Percentiles rank a stretch among this genome's conserved stretches.
These are phyloP conservation scores for Ormyrus thymus DNA, from an alignment of 2,888 invertebrate genomes.

Conservation along the genomic window DNA sequence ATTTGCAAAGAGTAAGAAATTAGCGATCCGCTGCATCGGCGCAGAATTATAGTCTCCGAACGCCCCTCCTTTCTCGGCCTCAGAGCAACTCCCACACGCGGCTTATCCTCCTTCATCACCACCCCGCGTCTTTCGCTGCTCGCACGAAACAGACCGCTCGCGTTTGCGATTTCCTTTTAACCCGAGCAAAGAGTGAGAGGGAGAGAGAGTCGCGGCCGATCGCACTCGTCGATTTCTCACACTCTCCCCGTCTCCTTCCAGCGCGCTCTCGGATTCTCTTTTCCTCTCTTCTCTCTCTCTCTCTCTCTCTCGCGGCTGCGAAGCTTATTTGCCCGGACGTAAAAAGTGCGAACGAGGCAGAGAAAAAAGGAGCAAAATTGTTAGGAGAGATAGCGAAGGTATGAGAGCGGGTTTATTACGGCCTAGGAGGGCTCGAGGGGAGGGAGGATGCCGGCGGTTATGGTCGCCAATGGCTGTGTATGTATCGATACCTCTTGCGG, in stretches of 20 bases:
- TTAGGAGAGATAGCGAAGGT: constrained; percentile 20
- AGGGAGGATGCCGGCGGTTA: neutral
- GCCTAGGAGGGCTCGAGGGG: constrained; percentile 7
- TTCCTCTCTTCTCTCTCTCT: constrained; percentile 42
- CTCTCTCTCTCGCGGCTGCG: constrained; percentile 15
- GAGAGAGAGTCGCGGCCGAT: constrained; percentile 63
- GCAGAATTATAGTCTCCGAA: constrained; percentile 60
- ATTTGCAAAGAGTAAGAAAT: too few relatives aligned
- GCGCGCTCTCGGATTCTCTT: constrained; percentile 36
- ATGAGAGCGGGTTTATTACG: constrained; percentile 37
- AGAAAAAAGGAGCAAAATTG: constrained; percentile 16
- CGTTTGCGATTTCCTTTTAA: constrained; percentile 72
- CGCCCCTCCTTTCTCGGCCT: constrained; percentile 57
- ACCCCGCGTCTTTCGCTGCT: constrained; percentile 46
- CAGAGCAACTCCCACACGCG: constrained; percentile 59
- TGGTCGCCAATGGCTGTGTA: constrained; percentile 6
- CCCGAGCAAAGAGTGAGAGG: constrained; percentile 53
- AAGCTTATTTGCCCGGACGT: constrained; percentile 40
- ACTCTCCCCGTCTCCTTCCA: constrained; percentile 53
- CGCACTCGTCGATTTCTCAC: constrained; percentile 73
- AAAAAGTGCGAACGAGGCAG: constrained; percentile 38
- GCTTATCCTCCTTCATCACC: constrained; percentile 71
- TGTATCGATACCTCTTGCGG: constrained; percentile 22
- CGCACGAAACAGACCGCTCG: constrained; percentile 55
- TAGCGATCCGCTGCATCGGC: neutral